Conservation (phyloP, 2,797 vertebrate species). For the Xiphorhynchus erythropygius region DNA sequence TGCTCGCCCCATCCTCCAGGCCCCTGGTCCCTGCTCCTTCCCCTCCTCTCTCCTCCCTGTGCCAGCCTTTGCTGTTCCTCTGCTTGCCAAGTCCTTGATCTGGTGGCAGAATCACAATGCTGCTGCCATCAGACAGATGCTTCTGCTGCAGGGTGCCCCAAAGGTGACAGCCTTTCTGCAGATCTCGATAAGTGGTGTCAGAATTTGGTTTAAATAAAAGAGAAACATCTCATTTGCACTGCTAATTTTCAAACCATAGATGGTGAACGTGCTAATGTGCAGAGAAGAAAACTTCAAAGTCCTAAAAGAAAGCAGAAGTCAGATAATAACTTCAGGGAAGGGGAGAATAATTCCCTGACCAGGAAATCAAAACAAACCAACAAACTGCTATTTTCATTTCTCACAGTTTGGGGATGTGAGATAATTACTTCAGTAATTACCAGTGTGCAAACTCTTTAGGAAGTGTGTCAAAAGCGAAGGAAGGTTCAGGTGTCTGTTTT, state of each 20-base stretch:
- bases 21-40: background rate
- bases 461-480: background rate
- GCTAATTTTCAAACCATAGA: background rate
- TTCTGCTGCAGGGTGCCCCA: background rate
- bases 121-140: background rate
- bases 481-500: background rate
- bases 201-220: background rate
- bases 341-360: background rate
- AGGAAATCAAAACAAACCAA: background rate
- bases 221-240: background rate
- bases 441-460: background rate
- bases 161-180: background rate
- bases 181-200: background rate
- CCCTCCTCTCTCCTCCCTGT: background rate
- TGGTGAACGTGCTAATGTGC: background rate
- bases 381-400: background rate
- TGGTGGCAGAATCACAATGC: rapidly evolving
- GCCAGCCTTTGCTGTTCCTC: background rate
- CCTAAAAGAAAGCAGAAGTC: background rate
- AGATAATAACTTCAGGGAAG: background rate
- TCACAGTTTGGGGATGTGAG: background rate
- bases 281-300: background rate
- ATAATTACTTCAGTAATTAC: background rate
- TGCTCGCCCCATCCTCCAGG: rapidly evolving
- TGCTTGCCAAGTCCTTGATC: background rate